These are phyloP conservation scores for Pluvianellus socialis DNA, from an alignment of 2,113 vertebrate species.

Conservation along the genomic window DNA sequence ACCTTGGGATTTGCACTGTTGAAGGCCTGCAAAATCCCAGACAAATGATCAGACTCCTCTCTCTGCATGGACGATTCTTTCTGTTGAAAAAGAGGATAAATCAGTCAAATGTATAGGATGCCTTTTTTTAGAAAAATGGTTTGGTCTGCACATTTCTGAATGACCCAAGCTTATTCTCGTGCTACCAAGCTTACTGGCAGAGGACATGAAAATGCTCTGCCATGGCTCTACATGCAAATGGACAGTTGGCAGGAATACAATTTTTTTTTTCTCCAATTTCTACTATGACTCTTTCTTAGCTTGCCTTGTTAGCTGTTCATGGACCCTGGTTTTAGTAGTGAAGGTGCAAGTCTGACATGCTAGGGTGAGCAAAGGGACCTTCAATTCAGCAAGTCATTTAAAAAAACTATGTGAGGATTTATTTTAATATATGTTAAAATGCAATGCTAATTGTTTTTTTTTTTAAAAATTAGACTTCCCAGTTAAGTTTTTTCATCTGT, in stretches of 20 bases:
- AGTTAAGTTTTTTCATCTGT: not conserved
- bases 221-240: not conserved
- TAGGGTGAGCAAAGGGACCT: not conserved
- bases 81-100: not conserved
- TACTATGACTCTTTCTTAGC: not conserved
- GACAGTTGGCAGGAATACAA: not conserved
- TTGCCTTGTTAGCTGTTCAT: not conserved
- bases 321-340: not conserved
- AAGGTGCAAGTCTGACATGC: not conserved
- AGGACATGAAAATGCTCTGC: not conserved
- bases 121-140: not conserved
- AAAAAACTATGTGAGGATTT: not conserved
- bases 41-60: fast-evolving
- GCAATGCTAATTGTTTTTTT: not conserved
- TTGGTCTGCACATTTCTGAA: not conserved
- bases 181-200: not conserved
- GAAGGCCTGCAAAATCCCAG: not conserved
- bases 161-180: not conserved
- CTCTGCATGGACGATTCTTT: not conserved
- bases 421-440: not conserved
- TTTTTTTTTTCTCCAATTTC: not conserved
- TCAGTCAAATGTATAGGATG: not conserved
- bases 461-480: not conserved
- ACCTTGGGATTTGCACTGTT: not conserved
- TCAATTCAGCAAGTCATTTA: not conserved